Base-by-base conservation (phyloP, 2,797 vertebrate species). In the Manis javanica region DNA sequence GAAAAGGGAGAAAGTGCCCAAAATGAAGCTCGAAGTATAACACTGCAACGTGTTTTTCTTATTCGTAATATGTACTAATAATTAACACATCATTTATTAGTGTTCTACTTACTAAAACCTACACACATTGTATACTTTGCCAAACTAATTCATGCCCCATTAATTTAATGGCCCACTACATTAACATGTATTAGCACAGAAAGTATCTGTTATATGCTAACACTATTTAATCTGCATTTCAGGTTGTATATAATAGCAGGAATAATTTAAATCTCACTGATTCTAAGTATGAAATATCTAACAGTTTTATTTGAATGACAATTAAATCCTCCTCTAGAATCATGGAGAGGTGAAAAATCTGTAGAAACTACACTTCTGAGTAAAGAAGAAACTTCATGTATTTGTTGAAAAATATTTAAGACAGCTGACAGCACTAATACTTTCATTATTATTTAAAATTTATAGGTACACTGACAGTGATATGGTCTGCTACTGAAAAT, bases 281-380 rank as follows among this genome's bases (percentile, higher is more conserved):
- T 64, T 93, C 68, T 77, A 72, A 55, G 42, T 59, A 86, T 59
- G 64, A 91, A 87, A 29, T 49, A 82, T 3, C 24, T 82, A 87
- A 69, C 46, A 79, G 29, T 75, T 95, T 79, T 49, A 83, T 42
- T 15, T 69, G 34, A 61, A 71, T 90, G 16, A 74, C 75, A 71
- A 81, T 72, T 83, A 88, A 95, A 39, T 39, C 19, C 21, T 89
- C 57, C 72, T 92, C 39, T 63, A 87, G 68, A 90, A 84, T 86
- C 71, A 85, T 0, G 6, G 26, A 31, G 51, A 64, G 53, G 10
- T 9, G 13, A 82, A 49, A 75, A 53, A 79, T 55, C 53, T 11
- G 0, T 18, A 46, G 16, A 42, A 90, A 66, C 21, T 68, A 18
- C 1, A 83, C 12, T 78, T 64, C 42, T 78, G 72, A 51, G 64